Conservation (phyloP, 2,113 vertebrate genomes). For the Saccopteryx leptura region DNA sequence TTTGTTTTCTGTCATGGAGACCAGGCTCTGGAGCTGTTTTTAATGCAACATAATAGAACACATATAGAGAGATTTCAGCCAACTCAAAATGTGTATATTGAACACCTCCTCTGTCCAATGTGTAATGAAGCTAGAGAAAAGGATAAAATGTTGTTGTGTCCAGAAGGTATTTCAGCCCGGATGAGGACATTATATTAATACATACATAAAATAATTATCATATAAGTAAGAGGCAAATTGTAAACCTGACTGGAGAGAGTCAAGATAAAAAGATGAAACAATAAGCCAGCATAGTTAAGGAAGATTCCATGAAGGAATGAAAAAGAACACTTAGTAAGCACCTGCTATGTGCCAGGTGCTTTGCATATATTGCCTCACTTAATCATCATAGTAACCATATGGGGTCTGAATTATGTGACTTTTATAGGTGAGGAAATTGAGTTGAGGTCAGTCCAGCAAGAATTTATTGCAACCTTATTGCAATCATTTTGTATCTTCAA, state of each 20-base stretch:
- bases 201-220: not conserved
- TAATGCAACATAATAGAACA: slow-evolving; percentile 81
- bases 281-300: not conserved
- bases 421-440: slow-evolving; percentile 81
- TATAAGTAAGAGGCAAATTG: not conserved
- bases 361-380: slow-evolving; percentile 72
- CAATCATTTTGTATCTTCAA: slow-evolving; percentile 32
- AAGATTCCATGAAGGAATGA: not conserved
- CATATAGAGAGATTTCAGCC: slow-evolving; percentile 65
- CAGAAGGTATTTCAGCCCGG: not conserved
- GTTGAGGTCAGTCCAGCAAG: slow-evolving; percentile 42
- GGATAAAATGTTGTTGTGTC: not conserved
- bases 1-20: slow-evolving; percentile 75
- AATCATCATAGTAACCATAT: slow-evolving; percentile 75
- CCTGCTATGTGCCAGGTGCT: slow-evolving; percentile 67
- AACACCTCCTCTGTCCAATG: slow-evolving; percentile 80
- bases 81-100: slow-evolving; percentile 79
- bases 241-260: not conserved
- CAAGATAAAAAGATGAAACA: slow-evolving; percentile 35
- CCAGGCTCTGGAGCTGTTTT: slow-evolving; percentile 69
- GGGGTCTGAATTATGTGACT: slow-evolving; percentile 41
- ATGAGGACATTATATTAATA: not conserved
- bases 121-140: slow-evolving; percentile 43
- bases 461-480: slow-evolving; percentile 50
- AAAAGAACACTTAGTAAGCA: slow-evolving; percentile 41